Evolutionary conservation across 2,797 vertebrate species (phyloP), one percentile per base, ranked within the genome.

Genomic region (Silurus lanzhouensis): DNA sequence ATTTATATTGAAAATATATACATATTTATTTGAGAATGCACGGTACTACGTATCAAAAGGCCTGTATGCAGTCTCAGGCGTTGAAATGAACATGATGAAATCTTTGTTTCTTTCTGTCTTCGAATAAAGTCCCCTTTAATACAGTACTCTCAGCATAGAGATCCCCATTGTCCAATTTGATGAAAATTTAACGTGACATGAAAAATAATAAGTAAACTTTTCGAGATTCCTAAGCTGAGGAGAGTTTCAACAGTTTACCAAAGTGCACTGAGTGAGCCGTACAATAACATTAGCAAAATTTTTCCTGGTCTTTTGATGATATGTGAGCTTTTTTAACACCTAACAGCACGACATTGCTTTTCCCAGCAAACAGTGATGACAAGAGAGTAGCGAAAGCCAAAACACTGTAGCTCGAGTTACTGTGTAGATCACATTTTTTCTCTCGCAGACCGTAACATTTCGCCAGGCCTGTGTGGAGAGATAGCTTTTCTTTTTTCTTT

Each of bases 331-430:
- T 67, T 74, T 85, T 81, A 72, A 66, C 74, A 85, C 67, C 77
- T 55, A 64, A 74, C 78, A 85, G 25, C 77, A 64, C 2, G 44
- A 74, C 19, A 70, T 72, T 66, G 20, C 12, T 55, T 57, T 58
- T 64, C 55, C 60, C 81, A 78, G 57, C 80, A 83, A 83, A 67
- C 72, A 72, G 38, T 71, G 81, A 78, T 83, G 85, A 86, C 67
- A 85, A 66, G 61, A 75, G 58, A 22, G 31, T 71, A 19, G 31
- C 13, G 17, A 52, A 44, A 83, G 81, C 74, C 85, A 63, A 76
- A 64, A 83, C 57, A 83, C 52, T 82, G 80, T 14, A 27, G 72
- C 71, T 86, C 31, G 25, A 77, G 63, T 82, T 82, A 86, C 63
- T 46, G 9, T 81, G 48, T 74, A 85, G 71, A 76, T 86, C 61